Percentiles rank a stretch among this genome's conserved stretches.
These are phyloP conservation scores for Mobula birostris DNA, from an alignment of 2,113 vertebrate species.

Conservation along the genomic window DNA sequence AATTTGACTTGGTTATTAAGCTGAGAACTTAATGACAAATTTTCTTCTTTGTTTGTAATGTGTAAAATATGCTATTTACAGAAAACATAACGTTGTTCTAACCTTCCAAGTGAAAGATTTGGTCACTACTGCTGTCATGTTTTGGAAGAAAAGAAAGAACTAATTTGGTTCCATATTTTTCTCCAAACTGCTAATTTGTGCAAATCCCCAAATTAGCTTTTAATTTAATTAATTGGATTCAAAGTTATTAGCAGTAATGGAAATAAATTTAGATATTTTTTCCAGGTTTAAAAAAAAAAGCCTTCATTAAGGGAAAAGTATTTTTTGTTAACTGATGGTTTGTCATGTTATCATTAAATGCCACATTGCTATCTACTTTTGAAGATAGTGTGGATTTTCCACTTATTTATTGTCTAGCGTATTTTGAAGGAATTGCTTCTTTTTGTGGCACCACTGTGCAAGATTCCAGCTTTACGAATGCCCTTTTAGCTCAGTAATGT, in stretches of 20 bases:
- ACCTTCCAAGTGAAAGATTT: background rate
- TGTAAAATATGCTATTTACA: background rate
- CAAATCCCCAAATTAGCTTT: background rate
- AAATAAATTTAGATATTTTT: background rate
- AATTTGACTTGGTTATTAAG: background rate
- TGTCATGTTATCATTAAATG: background rate
- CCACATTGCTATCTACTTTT: background rate
- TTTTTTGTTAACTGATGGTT: background rate
- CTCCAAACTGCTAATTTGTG: background rate
- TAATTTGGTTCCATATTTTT: background rate
- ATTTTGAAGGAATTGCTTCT: constrained; percentile 8
- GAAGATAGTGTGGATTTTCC: background rate
- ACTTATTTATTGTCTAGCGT: background rate
- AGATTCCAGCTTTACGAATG: background rate
- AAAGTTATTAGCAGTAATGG: background rate
- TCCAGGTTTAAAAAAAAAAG: background rate
- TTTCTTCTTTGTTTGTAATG: background rate
- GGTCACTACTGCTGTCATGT: background rate
- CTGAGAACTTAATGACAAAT: background rate
- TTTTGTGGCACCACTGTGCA: constrained; percentile 18
- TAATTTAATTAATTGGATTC: background rate
- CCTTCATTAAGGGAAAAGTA: background rate
- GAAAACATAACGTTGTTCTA: background rate
- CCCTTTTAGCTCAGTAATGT: background rate
- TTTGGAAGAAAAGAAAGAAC: background rate